Base-by-base conservation (phyloP, 64 coral and sea anemone genomes). In the Montipora cactus region DNA sequence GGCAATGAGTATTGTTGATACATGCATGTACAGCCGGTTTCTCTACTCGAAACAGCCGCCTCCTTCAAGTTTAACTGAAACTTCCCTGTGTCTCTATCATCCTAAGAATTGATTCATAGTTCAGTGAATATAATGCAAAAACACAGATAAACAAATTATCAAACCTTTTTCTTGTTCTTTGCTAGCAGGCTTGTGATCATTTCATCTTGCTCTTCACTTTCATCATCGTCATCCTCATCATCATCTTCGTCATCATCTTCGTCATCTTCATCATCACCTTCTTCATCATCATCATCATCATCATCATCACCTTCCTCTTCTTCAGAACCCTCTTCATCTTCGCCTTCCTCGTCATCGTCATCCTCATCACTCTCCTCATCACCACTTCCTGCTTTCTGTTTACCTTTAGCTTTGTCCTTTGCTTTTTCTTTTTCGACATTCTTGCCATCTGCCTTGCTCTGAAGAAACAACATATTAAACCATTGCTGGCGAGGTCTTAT, bases 131-230 rank as follows among this genome's bases (percentile, higher is more conserved):
- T 37, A 37, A 37, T 37, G 37, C 11, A 57, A 57, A 57, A 11
- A 57, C 11, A 11, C 53, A 57, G 53, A 57, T 8, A 57, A 15
- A 64, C 12, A 8, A 84, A 5, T 47, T 6, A 5, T 79, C 61
- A 10, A 4, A 68, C 77, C 77, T 79, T 79, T 20, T 93, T 93
- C 75, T 93, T 79, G 19, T 93, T 93, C 59, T 87, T 93, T 70
- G 50, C 75, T 23, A 73, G 48, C 11, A 93, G 10, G 22, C 44
- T 87, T 20, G 16, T 53, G 0, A 83, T 44, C 8, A 93, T 77
- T 74, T 93, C 83, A 93, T 93, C 89, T 37, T 80, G 74, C 15
- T 87, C 83, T 0, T 93, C 91, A 14, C 87, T 80, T 5, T 92
- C 90, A 59, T 92, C 90, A 0, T 75, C 53, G 0, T 64, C 71